Conservation (phyloP, 2,888 invertebrate species). For the Apomyelois bistriatella region DNA sequence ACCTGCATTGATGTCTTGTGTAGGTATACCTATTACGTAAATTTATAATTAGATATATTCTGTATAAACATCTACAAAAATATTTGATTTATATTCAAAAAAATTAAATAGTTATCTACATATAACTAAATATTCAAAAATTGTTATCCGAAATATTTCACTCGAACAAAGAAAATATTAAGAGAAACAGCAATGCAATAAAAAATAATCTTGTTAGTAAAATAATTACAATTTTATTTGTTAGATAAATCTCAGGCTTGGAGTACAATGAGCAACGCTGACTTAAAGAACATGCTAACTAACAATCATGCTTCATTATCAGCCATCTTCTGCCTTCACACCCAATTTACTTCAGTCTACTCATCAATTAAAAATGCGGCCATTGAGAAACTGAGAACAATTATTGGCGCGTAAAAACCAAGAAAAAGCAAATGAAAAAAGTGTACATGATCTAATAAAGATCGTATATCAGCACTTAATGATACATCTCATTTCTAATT, state of each 20-base stretch:
- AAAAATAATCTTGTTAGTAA: background rate
- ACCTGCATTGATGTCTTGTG: too few species aligned
- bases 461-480: conserved; percentile 48
- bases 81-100: too few species aligned
- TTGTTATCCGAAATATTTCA: too few species aligned
- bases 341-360: conserved; percentile 7
- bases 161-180: too few species aligned
- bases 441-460: conserved; percentile 40
- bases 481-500: conserved; percentile 35
- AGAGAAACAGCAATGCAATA: background rate
- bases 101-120: too few species aligned
- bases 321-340: conserved; percentile 5
- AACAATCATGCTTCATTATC: conserved; percentile 4
- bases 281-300: background rate
- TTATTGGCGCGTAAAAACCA: conserved; percentile 18
- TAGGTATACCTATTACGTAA: too few species aligned
- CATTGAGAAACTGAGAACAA: conserved; percentile 13
- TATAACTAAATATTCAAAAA: too few species aligned
- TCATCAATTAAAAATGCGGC: conserved; percentile 12
- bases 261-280: background rate
- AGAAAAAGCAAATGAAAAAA: conserved; percentile 29
- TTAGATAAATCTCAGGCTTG: background rate
- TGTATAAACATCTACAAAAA: too few species aligned
- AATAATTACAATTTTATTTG: conserved; percentile 1
- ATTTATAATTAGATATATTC: too few species aligned